A percentile compares a stretch with the other conserved stretches of the same genome.
These are phyloP conservation scores for Fringilla coelebs DNA, from an alignment of 2,797 vertebrate genomes.

Conservation along the genomic window DNA sequence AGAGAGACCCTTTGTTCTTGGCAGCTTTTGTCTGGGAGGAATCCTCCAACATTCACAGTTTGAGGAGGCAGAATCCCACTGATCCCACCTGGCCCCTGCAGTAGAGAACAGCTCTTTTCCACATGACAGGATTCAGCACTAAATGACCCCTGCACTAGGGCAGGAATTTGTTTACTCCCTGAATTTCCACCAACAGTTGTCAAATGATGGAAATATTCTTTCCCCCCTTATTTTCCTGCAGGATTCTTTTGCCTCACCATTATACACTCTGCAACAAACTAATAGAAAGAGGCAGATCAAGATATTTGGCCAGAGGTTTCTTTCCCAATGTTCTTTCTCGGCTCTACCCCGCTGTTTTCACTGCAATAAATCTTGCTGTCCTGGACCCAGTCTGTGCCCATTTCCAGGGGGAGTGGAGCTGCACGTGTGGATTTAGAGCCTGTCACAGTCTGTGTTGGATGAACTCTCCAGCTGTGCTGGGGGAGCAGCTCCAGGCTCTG, in stretches of 20 bases:
- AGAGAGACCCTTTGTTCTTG: background rate
- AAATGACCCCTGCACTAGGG: background rate
- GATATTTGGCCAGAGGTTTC: background rate
- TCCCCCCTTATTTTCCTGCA: background rate
- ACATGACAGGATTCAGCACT: background rate
- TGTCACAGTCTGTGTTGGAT: rapidly evolving
- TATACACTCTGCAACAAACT: rapidly evolving
- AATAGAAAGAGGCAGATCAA: background rate
- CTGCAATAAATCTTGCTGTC: background rate
- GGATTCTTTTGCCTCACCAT: background rate
- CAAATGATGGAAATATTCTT: background rate
- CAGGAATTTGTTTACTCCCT: background rate
- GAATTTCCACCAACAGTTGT: background rate
- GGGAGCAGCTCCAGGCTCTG: rapidly evolving
- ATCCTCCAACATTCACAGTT: background rate
- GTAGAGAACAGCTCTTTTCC: background rate
- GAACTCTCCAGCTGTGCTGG: rapidly evolving
- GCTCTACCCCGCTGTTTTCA: background rate
- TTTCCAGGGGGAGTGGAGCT: background rate
- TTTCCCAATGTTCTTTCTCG: background rate
- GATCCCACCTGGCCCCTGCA: too few relatives aligned
- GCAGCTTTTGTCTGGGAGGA: background rate
- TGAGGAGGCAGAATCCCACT: background rate
- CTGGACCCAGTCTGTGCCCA: rapidly evolving
- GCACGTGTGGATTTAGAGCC: background rate